Evolutionary conservation across 35 echinoderm and acorn worm species (phyloP).

Genomic region (Eucidaris tribuloides): DNA sequence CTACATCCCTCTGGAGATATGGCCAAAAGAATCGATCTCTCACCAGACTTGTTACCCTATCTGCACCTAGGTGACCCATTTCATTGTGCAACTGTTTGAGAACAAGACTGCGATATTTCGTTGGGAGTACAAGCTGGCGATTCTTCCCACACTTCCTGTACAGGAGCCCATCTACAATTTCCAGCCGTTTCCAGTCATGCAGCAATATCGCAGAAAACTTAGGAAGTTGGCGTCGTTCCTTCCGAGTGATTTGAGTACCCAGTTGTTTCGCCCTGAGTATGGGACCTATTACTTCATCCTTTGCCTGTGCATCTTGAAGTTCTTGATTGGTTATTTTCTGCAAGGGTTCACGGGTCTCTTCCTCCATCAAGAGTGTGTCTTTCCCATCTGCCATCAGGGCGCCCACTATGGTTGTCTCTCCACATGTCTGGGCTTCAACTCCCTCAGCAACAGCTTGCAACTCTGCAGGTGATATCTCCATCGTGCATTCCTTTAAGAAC

Average conservation of each 20-base stretch:
- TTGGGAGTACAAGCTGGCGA: conserved; percentile 2
- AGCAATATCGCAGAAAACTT: background rate
- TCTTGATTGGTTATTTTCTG: background rate
- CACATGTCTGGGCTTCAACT: background rate
- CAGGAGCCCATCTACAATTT: background rate
- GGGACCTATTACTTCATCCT: background rate
- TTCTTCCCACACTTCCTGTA: background rate
- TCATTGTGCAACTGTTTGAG: conserved; percentile 51
- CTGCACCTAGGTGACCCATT: conserved; percentile 54
- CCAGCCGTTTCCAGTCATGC: conserved; percentile 26
- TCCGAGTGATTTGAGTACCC: background rate
- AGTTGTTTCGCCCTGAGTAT: background rate
- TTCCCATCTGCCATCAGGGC: background rate
- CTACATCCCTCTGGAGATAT: conserved; percentile 40
- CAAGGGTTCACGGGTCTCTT: background rate
- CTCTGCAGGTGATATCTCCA: background rate
- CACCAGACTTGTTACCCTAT: conserved; percentile 31
- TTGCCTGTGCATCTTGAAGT: background rate
- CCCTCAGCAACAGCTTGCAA: background rate
- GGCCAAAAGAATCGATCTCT: conserved; percentile 64
- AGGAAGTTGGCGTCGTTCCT: background rate
- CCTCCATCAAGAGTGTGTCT: background rate
- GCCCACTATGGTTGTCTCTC: background rate
- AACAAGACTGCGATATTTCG: conserved; percentile 15
- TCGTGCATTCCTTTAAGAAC: background rate